These are phyloP conservation scores for Montifringilla adamsi DNA, from an alignment of 2,113 vertebrate species.

Conservation along the genomic window DNA sequence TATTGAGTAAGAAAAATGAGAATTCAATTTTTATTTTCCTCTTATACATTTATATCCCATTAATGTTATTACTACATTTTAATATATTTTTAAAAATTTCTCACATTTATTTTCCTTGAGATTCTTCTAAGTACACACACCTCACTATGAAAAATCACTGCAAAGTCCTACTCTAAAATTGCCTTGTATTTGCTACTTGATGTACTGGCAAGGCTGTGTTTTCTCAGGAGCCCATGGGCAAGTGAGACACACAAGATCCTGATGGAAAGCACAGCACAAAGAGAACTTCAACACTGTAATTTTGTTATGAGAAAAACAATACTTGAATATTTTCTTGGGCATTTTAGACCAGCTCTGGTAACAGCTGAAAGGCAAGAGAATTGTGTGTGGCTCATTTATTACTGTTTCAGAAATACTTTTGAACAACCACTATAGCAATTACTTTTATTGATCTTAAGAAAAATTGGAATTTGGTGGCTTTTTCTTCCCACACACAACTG, in stretches of 20 bases:
- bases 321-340: background rate
- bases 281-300: background rate
- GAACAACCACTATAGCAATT: background rate
- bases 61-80: background rate
- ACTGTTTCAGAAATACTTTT: slow-evolving; percentile 41
- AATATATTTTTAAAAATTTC: background rate
- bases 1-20: background rate
- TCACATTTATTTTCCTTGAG: background rate
- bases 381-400: slow-evolving; percentile 33
- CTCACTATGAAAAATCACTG: background rate
- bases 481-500: slow-evolving; percentile 74
- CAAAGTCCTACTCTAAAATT: background rate
- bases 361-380: background rate
- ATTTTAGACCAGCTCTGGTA: background rate
- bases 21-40: background rate
- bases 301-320: background rate
- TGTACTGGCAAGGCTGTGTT: background rate
- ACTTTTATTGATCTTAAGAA: background rate
- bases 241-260: background rate
- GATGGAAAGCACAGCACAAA: background rate
- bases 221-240: background rate
- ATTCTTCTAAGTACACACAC: background rate
- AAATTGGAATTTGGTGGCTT: slow-evolving; percentile 69
- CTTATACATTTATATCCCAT: background rate
- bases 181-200: background rate